Conservation (phyloP, 2,888 invertebrate genomes). For the Tenthredo amoena region DNA sequence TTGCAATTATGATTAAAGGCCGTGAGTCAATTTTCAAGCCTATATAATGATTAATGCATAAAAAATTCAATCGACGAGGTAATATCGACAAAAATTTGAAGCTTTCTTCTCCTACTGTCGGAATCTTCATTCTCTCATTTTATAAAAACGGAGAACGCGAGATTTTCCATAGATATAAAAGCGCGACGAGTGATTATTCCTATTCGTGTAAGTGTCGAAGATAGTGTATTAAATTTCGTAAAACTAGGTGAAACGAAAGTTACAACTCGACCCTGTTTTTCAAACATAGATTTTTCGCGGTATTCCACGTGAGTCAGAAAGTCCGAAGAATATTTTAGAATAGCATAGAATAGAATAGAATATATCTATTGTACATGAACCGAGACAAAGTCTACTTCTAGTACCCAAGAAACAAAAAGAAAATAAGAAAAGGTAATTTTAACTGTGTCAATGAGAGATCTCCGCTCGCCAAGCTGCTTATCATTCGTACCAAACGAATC, state of each 20-base stretch:
- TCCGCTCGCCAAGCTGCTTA: constrained; percentile 1
- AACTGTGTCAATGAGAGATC: neutral
- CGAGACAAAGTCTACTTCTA: neutral
- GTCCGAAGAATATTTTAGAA: neutral
- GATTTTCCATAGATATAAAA: too few species aligned
- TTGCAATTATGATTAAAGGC: neutral
- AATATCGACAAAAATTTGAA: neutral
- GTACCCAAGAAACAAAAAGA: neutral
- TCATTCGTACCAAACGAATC: neutral
- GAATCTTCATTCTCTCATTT: too few species aligned
- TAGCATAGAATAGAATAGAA: constrained; percentile 2
- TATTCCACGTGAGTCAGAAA: constrained; percentile 7
- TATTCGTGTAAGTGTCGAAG: too few species aligned
- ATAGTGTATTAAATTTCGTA: neutral
- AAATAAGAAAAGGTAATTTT: neutral
- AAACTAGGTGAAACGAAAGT: neutral
- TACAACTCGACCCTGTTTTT: neutral
- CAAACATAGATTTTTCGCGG: neutral
- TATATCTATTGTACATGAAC: neutral
- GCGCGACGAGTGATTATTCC: too few species aligned
- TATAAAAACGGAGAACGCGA: too few species aligned
- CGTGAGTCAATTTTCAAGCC: neutral
- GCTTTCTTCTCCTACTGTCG: too few species aligned
- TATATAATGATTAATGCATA: neutral
- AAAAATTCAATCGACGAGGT: neutral